Evolutionary conservation across 2,888 invertebrate species (phyloP), one percentile per base, ranked within the genome.

Genomic region (Leistus spinibarbis): DNA sequence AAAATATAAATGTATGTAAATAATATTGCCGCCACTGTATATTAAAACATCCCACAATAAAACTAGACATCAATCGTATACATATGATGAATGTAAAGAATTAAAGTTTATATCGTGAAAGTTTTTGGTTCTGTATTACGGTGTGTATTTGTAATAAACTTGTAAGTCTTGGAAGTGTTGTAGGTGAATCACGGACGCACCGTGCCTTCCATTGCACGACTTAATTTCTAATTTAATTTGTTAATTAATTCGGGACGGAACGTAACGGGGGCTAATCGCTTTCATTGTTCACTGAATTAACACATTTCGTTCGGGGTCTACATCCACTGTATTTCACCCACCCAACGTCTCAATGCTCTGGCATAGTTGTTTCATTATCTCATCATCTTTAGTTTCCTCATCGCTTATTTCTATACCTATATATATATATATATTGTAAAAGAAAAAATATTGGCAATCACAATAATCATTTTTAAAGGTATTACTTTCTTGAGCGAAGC

Each of bases 151-250:
- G n/a, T n/a, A n/a, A n/a, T n/a, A n/a, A n/a, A n/a, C n/a, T n/a
- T 40, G 40, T 40, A 7, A 40, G 4, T 40, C 7, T 3, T 40
- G 40, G 5, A 40, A 5, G 40, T 40, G 40, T 60, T 13, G 60
- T 23, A 64, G 13, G 16, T 66, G 72, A 72, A 72, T 72, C 74
- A 74, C 67, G 67, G 68, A 60, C 62, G 56, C n/a, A n/a, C 63
- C 72, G 72, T 76, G 75, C 76, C 79, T 80, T 82, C 83, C 80
- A 84, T 84, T 82, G 83, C 85, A 86, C 85, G 82, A 86, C 86
- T 86, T 86, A 86, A 86, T 86, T 86, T 86, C 86, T 86, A 86
- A 86, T 86, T 86, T 86, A 86, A 86, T 86, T 86, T 85, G 86
- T 86, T 86, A 86, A 86, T 86, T 86, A 86, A 86, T 85, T 85